phyloP scores from a whole-genome alignment of 2,797 vertebrate species.

The Sebastes goodei region DNA sequence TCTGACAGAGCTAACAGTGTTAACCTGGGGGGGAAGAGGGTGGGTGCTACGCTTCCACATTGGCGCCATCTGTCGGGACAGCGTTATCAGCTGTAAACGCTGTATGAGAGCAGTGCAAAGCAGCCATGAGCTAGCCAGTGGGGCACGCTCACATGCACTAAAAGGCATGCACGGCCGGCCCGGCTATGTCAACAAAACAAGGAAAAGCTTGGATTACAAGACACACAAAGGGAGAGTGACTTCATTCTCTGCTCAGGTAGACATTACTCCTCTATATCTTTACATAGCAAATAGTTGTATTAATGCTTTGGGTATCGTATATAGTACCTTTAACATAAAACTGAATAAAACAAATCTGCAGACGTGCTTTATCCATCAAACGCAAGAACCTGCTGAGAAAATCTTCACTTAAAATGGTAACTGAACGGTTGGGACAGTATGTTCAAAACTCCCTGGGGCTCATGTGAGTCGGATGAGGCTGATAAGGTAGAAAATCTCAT shows the following conservation, averaged over 20 bases:
- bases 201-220: background rate
- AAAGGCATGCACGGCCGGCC: background rate
- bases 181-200: background rate
- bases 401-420: slow-evolving; percentile 54
- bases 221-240: background rate
- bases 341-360: slow-evolving; percentile 35
- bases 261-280: background rate
- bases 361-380: slow-evolving; percentile 17
- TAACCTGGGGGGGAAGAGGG: no score
- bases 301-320: background rate
- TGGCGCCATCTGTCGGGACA: no score
- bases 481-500: slow-evolving; percentile 74
- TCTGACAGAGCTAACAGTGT: no score
- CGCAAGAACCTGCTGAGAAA: slow-evolving; percentile 25
- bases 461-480: slow-evolving; percentile 61
- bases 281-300: background rate
- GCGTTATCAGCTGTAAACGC: no score
- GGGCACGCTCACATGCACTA: background rate
- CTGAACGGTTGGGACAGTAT: slow-evolving; percentile 49
- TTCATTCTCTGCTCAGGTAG: background rate
- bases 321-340: background rate
- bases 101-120: no score
- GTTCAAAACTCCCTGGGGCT: slow-evolving; percentile 48
- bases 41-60: no score
- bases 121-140: background rate